Conservation (phyloP, 2,797 vertebrate genomes). For the Syncerus caffer region DNA sequence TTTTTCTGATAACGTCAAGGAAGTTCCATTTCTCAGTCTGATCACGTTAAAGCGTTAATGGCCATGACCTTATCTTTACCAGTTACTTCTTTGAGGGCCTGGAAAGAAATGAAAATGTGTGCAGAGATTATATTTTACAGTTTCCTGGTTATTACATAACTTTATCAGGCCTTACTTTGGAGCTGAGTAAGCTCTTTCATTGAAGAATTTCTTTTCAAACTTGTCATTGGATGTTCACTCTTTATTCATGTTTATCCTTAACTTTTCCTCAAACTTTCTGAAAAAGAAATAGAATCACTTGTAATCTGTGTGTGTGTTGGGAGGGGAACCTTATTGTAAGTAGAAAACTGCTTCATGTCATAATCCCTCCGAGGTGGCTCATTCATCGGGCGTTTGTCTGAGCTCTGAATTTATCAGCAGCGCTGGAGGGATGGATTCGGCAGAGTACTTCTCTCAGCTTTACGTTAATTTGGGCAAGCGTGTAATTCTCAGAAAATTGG, state of each 20-base stretch:
- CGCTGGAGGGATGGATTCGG: background rate
- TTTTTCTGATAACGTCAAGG: background rate
- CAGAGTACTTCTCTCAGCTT: background rate
- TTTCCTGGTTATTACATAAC: background rate
- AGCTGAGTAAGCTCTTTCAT: background rate
- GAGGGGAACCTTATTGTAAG: background rate
- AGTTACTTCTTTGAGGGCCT: background rate
- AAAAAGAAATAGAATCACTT: background rate
- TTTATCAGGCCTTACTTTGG: background rate
- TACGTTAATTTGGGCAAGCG: slow-evolving; percentile 40
- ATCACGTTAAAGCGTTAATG: background rate
- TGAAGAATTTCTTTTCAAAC: slow-evolving; percentile 8
- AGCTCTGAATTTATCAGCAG: background rate
- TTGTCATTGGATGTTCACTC: background rate
- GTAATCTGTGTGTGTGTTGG: background rate
- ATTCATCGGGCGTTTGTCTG: slow-evolving; percentile 58
- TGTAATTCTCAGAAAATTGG: slow-evolving; percentile 72
- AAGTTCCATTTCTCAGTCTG: background rate
- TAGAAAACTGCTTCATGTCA: background rate
- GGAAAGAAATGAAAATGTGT: background rate
- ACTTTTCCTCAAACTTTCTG: background rate
- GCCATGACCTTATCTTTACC: background rate
- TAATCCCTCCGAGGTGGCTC: background rate
- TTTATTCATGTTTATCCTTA: background rate
- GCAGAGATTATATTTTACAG: background rate